These are phyloP conservation scores for Anoura caudifer DNA, from an alignment of 2,113 vertebrate species.

Conservation along the genomic window DNA sequence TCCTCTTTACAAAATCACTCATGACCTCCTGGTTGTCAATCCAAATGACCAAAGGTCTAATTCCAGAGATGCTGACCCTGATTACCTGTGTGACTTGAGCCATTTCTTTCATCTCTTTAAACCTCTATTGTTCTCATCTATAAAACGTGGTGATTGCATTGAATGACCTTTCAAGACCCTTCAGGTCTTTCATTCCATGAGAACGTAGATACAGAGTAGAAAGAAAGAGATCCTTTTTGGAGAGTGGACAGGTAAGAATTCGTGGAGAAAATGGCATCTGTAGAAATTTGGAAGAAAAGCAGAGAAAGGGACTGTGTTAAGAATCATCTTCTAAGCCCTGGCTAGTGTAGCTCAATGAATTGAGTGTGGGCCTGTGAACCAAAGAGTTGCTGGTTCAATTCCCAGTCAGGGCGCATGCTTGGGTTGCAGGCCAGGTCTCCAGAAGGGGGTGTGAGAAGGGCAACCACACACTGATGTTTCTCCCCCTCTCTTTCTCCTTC, in stretches of 20 bases:
- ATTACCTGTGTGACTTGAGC: background rate
- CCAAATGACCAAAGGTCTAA: background rate
- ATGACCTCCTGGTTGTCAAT: background rate
- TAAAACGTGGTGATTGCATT: background rate
- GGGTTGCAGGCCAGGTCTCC: no score
- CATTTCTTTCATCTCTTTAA: background rate
- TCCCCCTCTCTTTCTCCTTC: no score
- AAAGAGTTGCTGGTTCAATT: no score
- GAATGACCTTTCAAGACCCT: background rate
- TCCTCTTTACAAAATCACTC: background rate
- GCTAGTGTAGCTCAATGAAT: no score
- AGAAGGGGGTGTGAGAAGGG: no score
- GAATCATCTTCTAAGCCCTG: background rate
- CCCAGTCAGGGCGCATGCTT: no score
- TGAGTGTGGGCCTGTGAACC: no score
- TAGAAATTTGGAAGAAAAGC: constrained; percentile 12
- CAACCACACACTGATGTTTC: no score
- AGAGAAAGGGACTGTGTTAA: background rate
- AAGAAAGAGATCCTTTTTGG: background rate
- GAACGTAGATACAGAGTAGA: background rate
- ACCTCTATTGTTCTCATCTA: background rate
- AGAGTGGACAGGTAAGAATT: background rate
- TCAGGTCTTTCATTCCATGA: background rate
- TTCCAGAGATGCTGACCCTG: background rate
- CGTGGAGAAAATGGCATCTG: background rate